Evolutionary conservation across 1,140 invertebrate species (phyloP), one percentile per base, ranked within the genome.

Genomic region (Bombus superbus): DNA sequence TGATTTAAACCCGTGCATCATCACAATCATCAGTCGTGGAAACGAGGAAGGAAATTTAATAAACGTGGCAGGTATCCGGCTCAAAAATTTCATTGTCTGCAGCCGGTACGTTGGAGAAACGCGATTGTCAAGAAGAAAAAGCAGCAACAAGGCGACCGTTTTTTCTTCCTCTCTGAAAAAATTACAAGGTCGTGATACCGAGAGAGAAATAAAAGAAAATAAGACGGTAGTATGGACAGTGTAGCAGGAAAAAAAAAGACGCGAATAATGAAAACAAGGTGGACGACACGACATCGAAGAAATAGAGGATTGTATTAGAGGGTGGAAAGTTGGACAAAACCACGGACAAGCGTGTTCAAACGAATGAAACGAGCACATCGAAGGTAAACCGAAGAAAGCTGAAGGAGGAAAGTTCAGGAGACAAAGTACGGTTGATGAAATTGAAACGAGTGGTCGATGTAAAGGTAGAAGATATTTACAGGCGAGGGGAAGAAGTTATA

Each of bases 71-170:
- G 11, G 4, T 28, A 35, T 10, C 35, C 11, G n/a, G 35, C 22
- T 38, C 18, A 25, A 53, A 40, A 59, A 6, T 38, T 32, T 28
- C 35, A n/a, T 38, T 71, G 78, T 80, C 42, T 38, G 53, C 9
- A 13, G 6, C 18, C 28, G 38, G 40, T n/a, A 15, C 28, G 42
- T 76, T 13, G 0, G n/a, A 57, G 28, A 35, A 78, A 83, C 44
- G 44, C 57, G 72, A 47, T 25, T 82, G 40, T 47, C 42, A 32
- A 18, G 57, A 57, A 69, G 75, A 71, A 35, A 78, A 69, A 78
- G 13, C n/a, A 42, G 28, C 38, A 11, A 32, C 42, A n/a, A 59
- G n/a, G 57, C 35, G 25, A 35, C 11, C 2, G 42, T 35, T 44
- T 18, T n/a, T 28, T 62, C 35, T 57, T 35, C 4, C 2, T 9